phyloP scores from a whole-genome alignment of 2,113 vertebrate species.

The Zosterops japonicus region DNA sequence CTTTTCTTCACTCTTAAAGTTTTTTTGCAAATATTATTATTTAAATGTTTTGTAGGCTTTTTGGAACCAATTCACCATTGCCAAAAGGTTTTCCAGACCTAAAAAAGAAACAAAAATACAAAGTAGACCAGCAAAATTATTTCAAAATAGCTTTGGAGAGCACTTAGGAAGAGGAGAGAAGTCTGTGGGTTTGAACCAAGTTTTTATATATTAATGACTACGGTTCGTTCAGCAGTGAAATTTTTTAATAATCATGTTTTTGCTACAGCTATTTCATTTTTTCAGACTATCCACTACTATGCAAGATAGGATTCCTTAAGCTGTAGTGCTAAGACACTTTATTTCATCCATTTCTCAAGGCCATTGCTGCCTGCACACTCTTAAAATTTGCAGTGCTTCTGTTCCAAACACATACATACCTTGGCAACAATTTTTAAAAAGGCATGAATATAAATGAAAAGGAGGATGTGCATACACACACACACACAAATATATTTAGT shows the following conservation, averaged over 20 bases:
- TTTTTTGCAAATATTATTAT: background rate
- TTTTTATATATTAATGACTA: background rate
- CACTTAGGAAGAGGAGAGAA: background rate
- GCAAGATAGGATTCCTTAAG: background rate
- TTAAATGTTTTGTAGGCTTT: background rate
- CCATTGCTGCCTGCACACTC: background rate
- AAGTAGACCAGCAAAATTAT: background rate
- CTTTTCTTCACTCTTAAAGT: background rate
- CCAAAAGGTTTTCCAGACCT: background rate
- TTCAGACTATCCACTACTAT: background rate
- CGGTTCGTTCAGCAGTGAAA: background rate
- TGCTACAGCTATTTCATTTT: background rate
- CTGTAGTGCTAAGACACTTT: background rate
- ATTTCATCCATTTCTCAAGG: background rate
- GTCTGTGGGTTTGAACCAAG: background rate
- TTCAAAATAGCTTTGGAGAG: background rate
- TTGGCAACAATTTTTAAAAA: background rate
- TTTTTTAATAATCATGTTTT: background rate
- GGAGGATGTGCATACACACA: background rate
- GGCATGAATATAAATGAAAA: background rate
- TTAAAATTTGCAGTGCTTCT: background rate
- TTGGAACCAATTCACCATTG: background rate
- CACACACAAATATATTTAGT: background rate
- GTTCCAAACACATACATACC: background rate
- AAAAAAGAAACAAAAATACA: background rate